A percentile compares a stretch with the other conserved stretches of the same genome.
phyloP scores from a whole-genome alignment of 2,113 vertebrate genomes.

The Serinus canaria region DNA sequence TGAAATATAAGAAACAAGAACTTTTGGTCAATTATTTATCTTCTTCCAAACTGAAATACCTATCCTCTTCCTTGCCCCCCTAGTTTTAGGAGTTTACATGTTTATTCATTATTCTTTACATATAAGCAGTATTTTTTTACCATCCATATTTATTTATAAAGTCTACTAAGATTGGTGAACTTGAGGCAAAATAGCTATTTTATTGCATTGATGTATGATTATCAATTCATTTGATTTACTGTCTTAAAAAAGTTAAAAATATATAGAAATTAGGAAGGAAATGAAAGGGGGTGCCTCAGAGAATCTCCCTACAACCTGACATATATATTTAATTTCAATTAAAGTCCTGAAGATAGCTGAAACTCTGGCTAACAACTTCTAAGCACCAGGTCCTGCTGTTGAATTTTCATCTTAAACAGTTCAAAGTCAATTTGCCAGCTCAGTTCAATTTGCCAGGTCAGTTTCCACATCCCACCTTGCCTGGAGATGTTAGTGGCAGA shows the following conservation, averaged over 20 bases:
- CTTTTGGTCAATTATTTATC: neutral
- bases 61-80: neutral
- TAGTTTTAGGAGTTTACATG: neutral
- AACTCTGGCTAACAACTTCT: neutral
- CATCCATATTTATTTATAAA: neutral
- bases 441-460: neutral
- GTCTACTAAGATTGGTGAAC: neutral
- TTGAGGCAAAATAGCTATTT: neutral
- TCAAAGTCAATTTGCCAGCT: neutral
- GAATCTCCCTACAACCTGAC: neutral
- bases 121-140: neutral
- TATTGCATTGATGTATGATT: neutral
- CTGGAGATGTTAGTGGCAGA: neutral
- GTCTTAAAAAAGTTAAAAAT: neutral
- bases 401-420: slow-evolving; percentile 6
- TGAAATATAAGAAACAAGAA: neutral
- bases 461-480: neutral
- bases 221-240: neutral
- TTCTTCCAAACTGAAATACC: neutral
- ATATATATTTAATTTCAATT: neutral
- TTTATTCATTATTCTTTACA: neutral
- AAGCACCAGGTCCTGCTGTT: neutral
- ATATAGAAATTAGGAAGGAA: neutral
- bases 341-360: neutral
- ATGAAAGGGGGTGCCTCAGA: neutral